Evolutionary conservation across 2,888 invertebrate species (phyloP), one percentile per base, ranked within the genome.

Genomic region (Cistogaster globosa): DNA sequence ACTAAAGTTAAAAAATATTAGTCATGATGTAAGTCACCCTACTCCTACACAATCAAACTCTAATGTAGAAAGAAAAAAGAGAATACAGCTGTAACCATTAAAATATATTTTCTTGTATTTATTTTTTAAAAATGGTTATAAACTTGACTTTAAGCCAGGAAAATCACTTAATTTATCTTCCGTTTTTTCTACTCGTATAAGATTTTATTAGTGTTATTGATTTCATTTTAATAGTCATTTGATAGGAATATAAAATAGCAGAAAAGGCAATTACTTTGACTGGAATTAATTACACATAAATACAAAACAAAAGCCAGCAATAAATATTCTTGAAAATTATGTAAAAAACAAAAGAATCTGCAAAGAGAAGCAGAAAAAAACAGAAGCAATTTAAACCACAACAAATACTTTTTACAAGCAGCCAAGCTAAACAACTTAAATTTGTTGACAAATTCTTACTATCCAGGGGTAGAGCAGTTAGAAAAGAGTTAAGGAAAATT

Each of bases 251-350:
- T 12, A 45, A 45, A 42, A 65, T 3, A 18, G 20, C n/a, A 20
- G 4, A 65, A 57, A 71, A 38, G 3, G 53, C 55, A 69, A 53
- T 60, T 42, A 42, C n/a, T 53, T 60, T 20, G 55, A 42, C 20
- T 63, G 42, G 63, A 71, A 78, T 63, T 78, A 78, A 63, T 78
- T 63, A 48, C 62, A 45, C 2, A 16, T 71, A 45, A 32, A 7
- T n/a, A 57, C 7, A 36, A 76, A 76, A 76, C 57, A 16, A 65
- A 79, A 65, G n/a, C 71, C 63, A 48, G 57, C 63, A 57, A 71
- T 36, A 71, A 71, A 71, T 63, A 63, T 69, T 62, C 9, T 63
- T 20, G 55, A 57, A 71, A 63, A 36, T 53, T n/a, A 55, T 8
- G 36, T 38, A 45, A 63, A 38, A 32, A 22, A n/a, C 18, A 1